These are phyloP conservation scores for Struthio camelus DNA, from an alignment of 2,113 vertebrate species.

Conservation along the genomic window DNA sequence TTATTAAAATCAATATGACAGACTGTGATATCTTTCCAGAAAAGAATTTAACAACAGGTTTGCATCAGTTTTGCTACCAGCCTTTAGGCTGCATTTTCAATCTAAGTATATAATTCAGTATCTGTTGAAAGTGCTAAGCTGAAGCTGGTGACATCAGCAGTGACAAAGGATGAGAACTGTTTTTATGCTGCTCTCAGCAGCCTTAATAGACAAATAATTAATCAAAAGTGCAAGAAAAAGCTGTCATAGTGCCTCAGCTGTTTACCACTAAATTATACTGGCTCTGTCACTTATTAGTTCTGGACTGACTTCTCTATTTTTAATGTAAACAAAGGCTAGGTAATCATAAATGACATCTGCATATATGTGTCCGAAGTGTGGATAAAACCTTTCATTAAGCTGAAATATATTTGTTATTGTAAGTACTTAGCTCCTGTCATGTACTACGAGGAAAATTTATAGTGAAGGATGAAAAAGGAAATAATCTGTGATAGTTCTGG, in stretches of 20 bases:
- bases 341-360: conserved; percentile 5
- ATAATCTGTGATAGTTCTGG: background rate
- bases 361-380: background rate
- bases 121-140: conserved; percentile 25
- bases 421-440: background rate
- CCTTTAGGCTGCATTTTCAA: conserved; percentile 12
- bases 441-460: background rate
- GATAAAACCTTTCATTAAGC: conserved; percentile 42
- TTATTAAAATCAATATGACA: background rate
- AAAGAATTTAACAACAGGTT: conserved; percentile 6
- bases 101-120: background rate
- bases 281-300: background rate
- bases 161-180: conserved; percentile 17
- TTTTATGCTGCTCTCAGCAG: conserved; percentile 26
- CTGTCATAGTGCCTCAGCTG: background rate
- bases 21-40: conserved; percentile 8
- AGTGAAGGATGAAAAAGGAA: background rate
- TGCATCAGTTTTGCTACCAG: background rate
- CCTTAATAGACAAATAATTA: conserved; percentile 25
- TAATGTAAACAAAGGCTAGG: conserved; percentile 22
- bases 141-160: conserved; percentile 57
- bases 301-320: conserved; percentile 34
- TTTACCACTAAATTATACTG: background rate
- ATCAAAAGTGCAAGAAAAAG: background rate
- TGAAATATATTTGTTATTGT: background rate